Base-by-base conservation (phyloP, 2,888 invertebrate genomes). In the Oscheius sp. region DNA sequence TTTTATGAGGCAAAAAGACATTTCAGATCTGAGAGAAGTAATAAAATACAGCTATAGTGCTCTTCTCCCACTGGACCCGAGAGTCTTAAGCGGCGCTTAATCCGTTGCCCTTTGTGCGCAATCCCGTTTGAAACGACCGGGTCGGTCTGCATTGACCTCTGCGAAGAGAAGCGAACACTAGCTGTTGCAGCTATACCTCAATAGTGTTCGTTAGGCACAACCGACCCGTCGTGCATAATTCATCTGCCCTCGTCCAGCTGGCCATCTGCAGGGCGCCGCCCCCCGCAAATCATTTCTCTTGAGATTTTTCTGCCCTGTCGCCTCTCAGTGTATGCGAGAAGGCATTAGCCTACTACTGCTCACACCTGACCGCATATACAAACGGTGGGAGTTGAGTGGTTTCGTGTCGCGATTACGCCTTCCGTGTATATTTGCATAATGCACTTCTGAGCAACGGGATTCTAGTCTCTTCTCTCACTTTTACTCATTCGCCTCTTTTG, bases 391-490 rank as follows among this genome's bases (percentile, higher is more conserved):
- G 61, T 61, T n/a, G 61, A 61, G 61, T 55, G 61, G 61, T 61
- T 61, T 61, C 45, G 61, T 61, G 61, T 61, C 61, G 61, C 61
- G 42, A 61, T 61, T 61, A 61, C 50, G 61, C 61, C 61, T 61
- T 61, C 61, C 45, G 61, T 61, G 45, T 61, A 31, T 61, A 61
- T 45, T 25, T 61, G 39, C 61, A 61, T 29, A n/a, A 55, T 55
- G 55, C 55, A n/a, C 17, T 55, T 31, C 3, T 29, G 34, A 23
- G 61, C 25, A 23, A 39, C 25, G 10, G 48, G 48, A 25, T n/a
- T n/a, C n/a, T 17, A 27, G 12, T 31, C 37, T 25, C 34, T 20
- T 27, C 3, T 31, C 46, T 31, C 29, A 27, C 33, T 27, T n/a
- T n/a, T 33, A 23, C 5, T 34, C 23, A 17, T 27, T 10, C n/a